A percentile compares a stretch with the other conserved stretches of the same genome.
phyloP scores from a whole-genome alignment of 1,140 invertebrate species.

The Bombus superbus region DNA sequence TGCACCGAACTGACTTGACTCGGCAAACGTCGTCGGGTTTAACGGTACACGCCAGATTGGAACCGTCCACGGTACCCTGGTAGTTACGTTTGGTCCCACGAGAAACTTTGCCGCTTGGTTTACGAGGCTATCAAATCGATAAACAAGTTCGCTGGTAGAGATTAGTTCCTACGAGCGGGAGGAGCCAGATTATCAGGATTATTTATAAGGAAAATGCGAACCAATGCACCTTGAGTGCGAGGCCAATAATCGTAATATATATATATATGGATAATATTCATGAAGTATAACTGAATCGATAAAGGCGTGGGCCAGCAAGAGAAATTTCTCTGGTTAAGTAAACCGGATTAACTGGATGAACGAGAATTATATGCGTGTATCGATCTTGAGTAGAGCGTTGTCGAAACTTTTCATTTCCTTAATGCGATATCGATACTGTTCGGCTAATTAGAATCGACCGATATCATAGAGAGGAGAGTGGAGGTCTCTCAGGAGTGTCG shows the following conservation, averaged over 20 bases:
- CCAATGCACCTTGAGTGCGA: neutral
- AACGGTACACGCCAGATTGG: constrained; percentile 69
- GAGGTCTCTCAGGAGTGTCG: constrained; percentile 40
- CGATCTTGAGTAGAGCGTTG: constrained; percentile 23
- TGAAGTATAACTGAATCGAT: constrained; percentile 7
- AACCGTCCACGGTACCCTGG: constrained; percentile 40
- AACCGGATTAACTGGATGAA: constrained; percentile 60
- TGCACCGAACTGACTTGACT: constrained; percentile 45
- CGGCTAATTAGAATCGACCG: constrained; percentile 72
- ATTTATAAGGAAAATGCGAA: constrained; percentile 24
- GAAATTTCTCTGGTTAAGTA: too few species aligned
- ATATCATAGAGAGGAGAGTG: constrained; percentile 49
- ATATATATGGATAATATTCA: too few species aligned
- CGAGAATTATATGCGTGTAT: constrained; percentile 38
- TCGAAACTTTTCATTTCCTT: constrained; percentile 73
- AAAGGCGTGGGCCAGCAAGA: constrained; percentile 8
- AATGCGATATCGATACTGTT: constrained; percentile 63
- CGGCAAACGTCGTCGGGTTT: constrained; percentile 58
- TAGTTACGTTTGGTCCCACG: constrained; percentile 45
- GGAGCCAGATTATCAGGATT: constrained; percentile 5
- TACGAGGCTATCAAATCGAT: constrained; percentile 34
- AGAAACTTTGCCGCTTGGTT: neutral
- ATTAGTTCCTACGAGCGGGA: constrained; percentile 30
- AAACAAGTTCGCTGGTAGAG: constrained; percentile 43
- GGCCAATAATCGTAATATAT: neutral